Base-by-base conservation (phyloP, 2,888 invertebrate genomes). In the Acleris cristana region DNA sequence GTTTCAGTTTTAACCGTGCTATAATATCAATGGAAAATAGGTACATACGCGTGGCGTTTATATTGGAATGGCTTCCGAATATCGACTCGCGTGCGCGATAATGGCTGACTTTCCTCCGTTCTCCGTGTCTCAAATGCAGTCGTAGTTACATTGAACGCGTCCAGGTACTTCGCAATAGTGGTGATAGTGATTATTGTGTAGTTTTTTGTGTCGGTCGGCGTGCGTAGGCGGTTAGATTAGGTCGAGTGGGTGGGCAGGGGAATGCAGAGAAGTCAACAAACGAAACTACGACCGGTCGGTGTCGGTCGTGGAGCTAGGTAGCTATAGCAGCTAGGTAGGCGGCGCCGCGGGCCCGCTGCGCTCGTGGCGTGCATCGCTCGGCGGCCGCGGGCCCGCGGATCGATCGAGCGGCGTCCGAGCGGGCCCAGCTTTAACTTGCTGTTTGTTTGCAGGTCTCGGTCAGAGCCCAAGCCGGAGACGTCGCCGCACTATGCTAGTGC, bases 11-110 rank as follows among this genome's bases (percentile, higher is more conserved):
- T 70, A 71, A 73, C 71, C 72, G 57, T 73, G 64, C 64, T 74
- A 54, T 71, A 69, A 69, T 72, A 72, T 71, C 66, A 74, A 72
- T 71, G 72, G 64, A 59, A 54, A 63, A 53, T 64, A 71, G 78
- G 73, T 85, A n/a, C n/a, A n/a, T n/a, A 83, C 83, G 85, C 85
- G 84, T 87, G 85, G 87, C 87, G 84, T 87, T 85, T 57, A 51
- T 83, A 81, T 80, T 81, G 79, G 87, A 90, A 90, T 90, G 90
- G 90, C 91, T 90, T 88, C 91, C 89, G 86, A 89, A 86, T 90
- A 90, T 89, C 88, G 91, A 92, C 88, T 92, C 77, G 89, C 87
- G 89, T 91, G 92, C 90, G 92, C 89, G 87, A 83, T 89, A 92
- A 92, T 92, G 92, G 92, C 92, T 90, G 92, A 92, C 92, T 87